Percentiles rank a stretch among this genome's conserved stretches.
Evolutionary conservation across 2,888 invertebrate genomes (phyloP).

Genomic region (Drosophila imparisetae): DNA sequence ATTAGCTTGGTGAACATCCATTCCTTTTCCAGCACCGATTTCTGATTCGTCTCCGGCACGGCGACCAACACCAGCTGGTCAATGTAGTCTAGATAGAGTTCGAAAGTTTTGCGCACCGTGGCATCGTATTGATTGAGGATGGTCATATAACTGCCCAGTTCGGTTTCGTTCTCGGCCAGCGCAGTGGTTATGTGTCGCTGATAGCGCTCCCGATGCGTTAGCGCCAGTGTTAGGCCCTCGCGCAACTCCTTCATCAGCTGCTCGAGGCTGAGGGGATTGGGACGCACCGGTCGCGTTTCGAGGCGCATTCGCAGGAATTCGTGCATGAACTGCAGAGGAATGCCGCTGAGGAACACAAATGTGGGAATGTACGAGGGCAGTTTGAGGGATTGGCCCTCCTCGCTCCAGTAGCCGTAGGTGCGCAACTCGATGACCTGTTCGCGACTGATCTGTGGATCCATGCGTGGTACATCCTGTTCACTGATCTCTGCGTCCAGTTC

Average conservation of each 20-base stretch:
- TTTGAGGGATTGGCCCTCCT: slow-evolving; percentile 90
- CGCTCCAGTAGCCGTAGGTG: slow-evolving; percentile 90
- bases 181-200: slow-evolving; percentile 88
- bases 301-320: slow-evolving; percentile 94
- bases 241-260: slow-evolving; percentile 96
- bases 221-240: slow-evolving; percentile 94
- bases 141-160: slow-evolving; percentile 86
- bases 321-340: slow-evolving; percentile 96
- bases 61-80: slow-evolving; percentile 90
- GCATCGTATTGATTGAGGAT: slow-evolving; percentile 90
- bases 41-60: slow-evolving; percentile 86
- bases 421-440: slow-evolving; percentile 83
- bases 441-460: slow-evolving; percentile 83
- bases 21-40: slow-evolving; percentile 93
- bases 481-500: slow-evolving; percentile 85
- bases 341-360: slow-evolving; percentile 93
- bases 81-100: slow-evolving; percentile 94
- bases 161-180: slow-evolving; percentile 85
- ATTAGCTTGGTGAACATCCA: slow-evolving; percentile 94
- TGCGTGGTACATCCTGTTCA: slow-evolving; percentile 83
- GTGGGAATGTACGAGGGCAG: slow-evolving; percentile 94
- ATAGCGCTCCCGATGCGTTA: slow-evolving; percentile 92
- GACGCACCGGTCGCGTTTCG: slow-evolving; percentile 92
- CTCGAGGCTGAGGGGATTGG: slow-evolving; percentile 93
- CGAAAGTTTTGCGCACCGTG: slow-evolving; percentile 90